Conservation (phyloP, 2,888 invertebrate species). For the Iphiclides podalirius region DNA sequence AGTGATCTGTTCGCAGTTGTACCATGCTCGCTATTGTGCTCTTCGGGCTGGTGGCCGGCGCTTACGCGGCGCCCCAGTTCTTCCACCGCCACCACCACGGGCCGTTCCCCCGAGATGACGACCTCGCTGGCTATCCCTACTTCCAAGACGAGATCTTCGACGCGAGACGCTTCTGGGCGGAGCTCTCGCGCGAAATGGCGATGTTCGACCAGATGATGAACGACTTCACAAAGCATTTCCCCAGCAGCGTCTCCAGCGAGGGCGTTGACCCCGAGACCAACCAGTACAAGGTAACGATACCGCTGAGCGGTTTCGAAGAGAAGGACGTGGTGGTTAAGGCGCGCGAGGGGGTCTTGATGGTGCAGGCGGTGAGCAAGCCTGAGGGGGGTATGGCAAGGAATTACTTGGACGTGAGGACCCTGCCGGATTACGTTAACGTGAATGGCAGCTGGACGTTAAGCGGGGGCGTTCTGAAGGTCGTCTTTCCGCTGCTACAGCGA, state of each 20-base stretch:
- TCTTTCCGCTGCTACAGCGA: slow-evolving; percentile 43
- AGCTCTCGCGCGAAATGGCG: slow-evolving; percentile 45
- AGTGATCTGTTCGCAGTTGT: slow-evolving; percentile 23
- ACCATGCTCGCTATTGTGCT: slow-evolving; percentile 47
- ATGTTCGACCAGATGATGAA: slow-evolving; percentile 47
- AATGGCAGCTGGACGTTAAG: slow-evolving; percentile 57
- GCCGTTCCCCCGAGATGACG: slow-evolving; percentile 15
- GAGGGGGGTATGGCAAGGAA: slow-evolving; percentile 33
- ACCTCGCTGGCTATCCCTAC: slow-evolving; percentile 25
- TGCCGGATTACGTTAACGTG: slow-evolving; percentile 47
- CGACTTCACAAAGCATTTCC: slow-evolving; percentile 47
- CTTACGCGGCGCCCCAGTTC: slow-evolving; percentile 48
- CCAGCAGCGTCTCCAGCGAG: slow-evolving; percentile 35
- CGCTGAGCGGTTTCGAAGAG: slow-evolving; percentile 50
- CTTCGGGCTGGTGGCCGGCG: slow-evolving; percentile 43
- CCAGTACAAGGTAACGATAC: slow-evolving; percentile 51
- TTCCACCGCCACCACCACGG: slow-evolving; percentile 23
- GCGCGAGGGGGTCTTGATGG: slow-evolving; percentile 53
- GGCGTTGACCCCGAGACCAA: slow-evolving; percentile 42
- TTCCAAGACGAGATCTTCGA: slow-evolving; percentile 48
- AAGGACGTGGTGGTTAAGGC: slow-evolving; percentile 65
- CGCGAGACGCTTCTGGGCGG: slow-evolving; percentile 51
- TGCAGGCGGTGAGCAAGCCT: slow-evolving; percentile 51
- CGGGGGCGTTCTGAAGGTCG: slow-evolving; percentile 45
- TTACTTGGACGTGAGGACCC: slow-evolving; percentile 48